These are phyloP conservation scores for Cranoglanis bouderius DNA, from an alignment of 2,113 vertebrate species.

Conservation along the genomic window DNA sequence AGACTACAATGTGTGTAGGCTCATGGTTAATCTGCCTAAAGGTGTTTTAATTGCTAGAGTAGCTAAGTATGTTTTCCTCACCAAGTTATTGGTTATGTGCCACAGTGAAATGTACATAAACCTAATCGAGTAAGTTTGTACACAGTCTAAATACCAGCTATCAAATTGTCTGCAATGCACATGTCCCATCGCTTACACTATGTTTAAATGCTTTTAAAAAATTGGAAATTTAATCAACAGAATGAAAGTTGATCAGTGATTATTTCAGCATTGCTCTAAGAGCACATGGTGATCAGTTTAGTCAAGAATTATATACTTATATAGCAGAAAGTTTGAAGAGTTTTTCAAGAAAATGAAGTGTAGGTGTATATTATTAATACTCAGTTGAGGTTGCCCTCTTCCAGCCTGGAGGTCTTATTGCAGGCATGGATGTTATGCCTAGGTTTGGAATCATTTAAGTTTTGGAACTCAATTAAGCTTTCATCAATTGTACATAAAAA, in stretches of 20 bases:
- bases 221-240: not conserved
- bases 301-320: not conserved
- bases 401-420: not conserved
- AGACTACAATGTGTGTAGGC: not conserved
- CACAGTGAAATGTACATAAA: not conserved
- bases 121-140: not conserved
- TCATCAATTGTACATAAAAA: not conserved
- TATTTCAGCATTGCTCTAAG: not conserved
- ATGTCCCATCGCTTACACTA: not conserved
- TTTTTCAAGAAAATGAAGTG: not conserved
- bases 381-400: not conserved
- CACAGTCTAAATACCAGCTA: not conserved
- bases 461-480: not conserved
- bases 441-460: not conserved
- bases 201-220: not conserved
- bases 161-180: not conserved
- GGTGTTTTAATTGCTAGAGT: not conserved
- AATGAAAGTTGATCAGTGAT: not conserved
- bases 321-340: not conserved
- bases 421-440: not conserved
- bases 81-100: not conserved
- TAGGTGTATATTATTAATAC: not conserved
- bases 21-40: not conserved
- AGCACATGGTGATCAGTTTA: not conserved
- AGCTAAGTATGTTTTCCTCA: not conserved